phyloP scores from a whole-genome alignment of 2,113 vertebrate species.

The Pterocles orientalis region DNA sequence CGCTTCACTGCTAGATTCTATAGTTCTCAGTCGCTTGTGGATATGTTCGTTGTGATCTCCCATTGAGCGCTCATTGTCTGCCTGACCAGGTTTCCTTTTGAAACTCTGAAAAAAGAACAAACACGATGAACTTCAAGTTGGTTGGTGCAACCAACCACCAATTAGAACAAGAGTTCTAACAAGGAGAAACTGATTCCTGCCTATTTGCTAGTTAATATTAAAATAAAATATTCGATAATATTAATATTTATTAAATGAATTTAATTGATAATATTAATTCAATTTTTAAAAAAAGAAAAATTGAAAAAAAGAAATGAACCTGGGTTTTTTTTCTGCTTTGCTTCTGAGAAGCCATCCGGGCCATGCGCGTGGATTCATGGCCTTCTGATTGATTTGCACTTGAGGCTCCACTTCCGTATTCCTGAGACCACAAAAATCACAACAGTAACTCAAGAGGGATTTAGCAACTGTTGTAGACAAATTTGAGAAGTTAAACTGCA shows the following conservation, averaged over 20 bases:
- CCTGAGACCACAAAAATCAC: conserved; percentile 69
- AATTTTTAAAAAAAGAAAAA: neutral
- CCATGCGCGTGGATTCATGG: conserved; percentile 87
- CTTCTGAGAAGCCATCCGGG: conserved; percentile 83
- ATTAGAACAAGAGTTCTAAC: neutral
- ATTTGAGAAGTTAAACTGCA: neutral
- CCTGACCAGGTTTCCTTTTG: conserved; percentile 92
- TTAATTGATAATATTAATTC: no score
- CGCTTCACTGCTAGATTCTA: conserved; percentile 74
- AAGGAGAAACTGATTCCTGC: neutral
- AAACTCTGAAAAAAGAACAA: conserved; percentile 80
- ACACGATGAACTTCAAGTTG: neutral
- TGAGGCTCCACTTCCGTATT: conserved; percentile 87
- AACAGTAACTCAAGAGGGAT: neutral
- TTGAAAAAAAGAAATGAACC: conserved; percentile 65
- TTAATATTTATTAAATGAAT: no score
- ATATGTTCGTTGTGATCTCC: conserved; percentile 86
- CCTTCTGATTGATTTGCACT: conserved; percentile 93
- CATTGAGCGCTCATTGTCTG: conserved; percentile 86
- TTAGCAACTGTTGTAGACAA: neutral
- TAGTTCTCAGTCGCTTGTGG: conserved; percentile 87
- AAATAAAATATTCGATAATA: neutral
- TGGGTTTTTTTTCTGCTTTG: conserved; percentile 86
- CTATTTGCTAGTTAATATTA: neutral
- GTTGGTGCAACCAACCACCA: neutral